phyloP scores from a whole-genome alignment of 2,888 invertebrate genomes.

The Panopea generosa region DNA sequence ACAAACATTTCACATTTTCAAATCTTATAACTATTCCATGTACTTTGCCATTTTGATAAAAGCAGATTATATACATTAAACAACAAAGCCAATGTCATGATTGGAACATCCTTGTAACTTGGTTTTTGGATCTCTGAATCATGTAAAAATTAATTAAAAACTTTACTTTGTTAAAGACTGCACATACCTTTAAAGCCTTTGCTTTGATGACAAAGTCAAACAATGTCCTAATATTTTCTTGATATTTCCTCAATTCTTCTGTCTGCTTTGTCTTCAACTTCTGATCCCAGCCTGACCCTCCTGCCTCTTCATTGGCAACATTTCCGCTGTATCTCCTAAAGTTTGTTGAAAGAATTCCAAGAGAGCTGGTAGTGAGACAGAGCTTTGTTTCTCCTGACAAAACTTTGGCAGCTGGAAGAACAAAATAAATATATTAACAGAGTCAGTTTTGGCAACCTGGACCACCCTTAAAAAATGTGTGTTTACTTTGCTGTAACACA shows the following conservation, averaged over 20 bases:
- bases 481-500: no score
- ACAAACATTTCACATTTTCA: background rate
- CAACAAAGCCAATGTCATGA: no score
- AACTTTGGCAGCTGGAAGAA: slow-evolving; percentile 75
- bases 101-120: no score
- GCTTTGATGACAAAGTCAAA: slow-evolving; percentile 78
- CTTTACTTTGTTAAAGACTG: background rate
- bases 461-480: background rate
- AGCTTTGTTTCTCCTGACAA: slow-evolving; percentile 75
- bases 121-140: no score
- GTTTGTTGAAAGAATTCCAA: slow-evolving; percentile 68
- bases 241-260: slow-evolving; percentile 52
- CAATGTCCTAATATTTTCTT: slow-evolving; percentile 69
- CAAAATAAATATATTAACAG: slow-evolving; percentile 9
- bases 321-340: slow-evolving; percentile 68
- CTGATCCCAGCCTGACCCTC: slow-evolving; percentile 4
- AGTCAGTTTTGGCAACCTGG: background rate
- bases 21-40: no score
- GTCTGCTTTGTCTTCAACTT: slow-evolving; percentile 13
- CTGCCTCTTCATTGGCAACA: slow-evolving; percentile 23
- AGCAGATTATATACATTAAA: no score
- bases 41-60: no score
- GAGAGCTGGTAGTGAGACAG: slow-evolving; percentile 77
- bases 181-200: slow-evolving; percentile 74
- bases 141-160: no score